Percentiles rank a stretch among this genome's conserved stretches.
Conservation (phyloP, 2,113 vertebrate species). For the Aepyceros melampus region DNA sequence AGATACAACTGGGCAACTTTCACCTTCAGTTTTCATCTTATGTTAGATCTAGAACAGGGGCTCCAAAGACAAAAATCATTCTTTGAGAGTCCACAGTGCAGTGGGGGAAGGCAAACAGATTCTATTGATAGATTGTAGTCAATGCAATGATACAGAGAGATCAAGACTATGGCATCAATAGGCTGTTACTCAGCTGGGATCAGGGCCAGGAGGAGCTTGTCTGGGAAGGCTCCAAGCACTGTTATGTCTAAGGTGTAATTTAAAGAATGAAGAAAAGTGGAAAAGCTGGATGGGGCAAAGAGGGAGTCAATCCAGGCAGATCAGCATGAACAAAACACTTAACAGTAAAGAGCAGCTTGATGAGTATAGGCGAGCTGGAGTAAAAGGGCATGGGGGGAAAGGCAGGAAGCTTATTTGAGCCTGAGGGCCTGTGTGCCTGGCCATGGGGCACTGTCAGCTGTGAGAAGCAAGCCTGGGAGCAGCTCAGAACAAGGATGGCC, state of each 20-base stretch:
- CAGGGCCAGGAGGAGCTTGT: background rate
- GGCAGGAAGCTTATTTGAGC: background rate
- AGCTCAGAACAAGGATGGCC: background rate
- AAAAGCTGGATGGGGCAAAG: background rate
- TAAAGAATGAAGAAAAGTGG: background rate
- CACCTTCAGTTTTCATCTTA: background rate
- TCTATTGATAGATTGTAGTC: background rate
- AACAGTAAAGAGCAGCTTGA: background rate
- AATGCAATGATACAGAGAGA: background rate
- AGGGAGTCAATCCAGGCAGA: background rate
- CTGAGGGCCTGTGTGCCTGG: background rate
- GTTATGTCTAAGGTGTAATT: background rate
- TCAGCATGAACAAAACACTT: background rate
- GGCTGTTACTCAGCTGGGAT: background rate
- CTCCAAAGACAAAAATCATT: background rate
- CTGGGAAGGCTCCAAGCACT: background rate
- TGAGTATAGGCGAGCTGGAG: background rate
- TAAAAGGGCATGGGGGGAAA: background rate
- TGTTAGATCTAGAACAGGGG: background rate
- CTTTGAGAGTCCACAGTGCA: background rate
- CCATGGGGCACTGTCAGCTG: background rate
- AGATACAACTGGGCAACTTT: background rate
- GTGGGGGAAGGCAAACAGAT: background rate
- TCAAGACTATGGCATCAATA: background rate
- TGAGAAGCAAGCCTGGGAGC: background rate